Base-by-base conservation (phyloP, 1,140 invertebrate genomes). In the Nixonia krombeini region DNA sequence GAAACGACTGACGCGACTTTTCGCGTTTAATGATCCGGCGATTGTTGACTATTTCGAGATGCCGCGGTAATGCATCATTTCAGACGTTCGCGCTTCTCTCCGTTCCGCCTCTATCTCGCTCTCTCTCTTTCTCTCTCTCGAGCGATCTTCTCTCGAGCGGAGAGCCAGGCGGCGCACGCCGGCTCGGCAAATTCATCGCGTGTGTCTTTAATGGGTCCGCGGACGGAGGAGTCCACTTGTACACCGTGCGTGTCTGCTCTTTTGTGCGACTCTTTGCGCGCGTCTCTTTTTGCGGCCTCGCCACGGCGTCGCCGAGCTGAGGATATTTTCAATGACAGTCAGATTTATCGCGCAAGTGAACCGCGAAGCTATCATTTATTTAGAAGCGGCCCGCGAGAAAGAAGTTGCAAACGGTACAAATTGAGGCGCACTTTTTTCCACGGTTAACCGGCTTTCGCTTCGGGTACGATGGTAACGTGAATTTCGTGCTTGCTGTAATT, bases 191-290 rank as follows among this genome's bases (percentile, higher is more conserved):
- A 40, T 17, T 40, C 61, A 40, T 64, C 56, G 55, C 67, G 57
- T 59, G 71, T 68, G 59, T 47, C 58, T 38, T 63, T 73, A 73
- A 73, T 72, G 65, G 59, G 47, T 29, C 35, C 44, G 46, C 18
- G 16, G 55, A 71, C 31, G 40, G 50, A 71, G 31, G 46, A 23
- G 12, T 44, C 38, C 52, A 59, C 69, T 71, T 71, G 59, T 73
- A 55, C 63, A 18, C 37, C 41, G 28, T 29, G 38, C 46, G 40
- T 37, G 45, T 71, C 57, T 61, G 45, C 37, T 63, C 64, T 73
- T 67, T 62, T 40, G 46, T 52, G 50, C 35, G 29, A 38, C 40
- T 40, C 35, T 23, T 37, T 37, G 23, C 33, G 13, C n/a, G n/a
- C 46, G 31, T 50, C 46, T 37, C 35, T 38, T 38, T 51, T 51